Conservation (phyloP, 2,797 vertebrate genomes). For the Smutsia gigantea region DNA sequence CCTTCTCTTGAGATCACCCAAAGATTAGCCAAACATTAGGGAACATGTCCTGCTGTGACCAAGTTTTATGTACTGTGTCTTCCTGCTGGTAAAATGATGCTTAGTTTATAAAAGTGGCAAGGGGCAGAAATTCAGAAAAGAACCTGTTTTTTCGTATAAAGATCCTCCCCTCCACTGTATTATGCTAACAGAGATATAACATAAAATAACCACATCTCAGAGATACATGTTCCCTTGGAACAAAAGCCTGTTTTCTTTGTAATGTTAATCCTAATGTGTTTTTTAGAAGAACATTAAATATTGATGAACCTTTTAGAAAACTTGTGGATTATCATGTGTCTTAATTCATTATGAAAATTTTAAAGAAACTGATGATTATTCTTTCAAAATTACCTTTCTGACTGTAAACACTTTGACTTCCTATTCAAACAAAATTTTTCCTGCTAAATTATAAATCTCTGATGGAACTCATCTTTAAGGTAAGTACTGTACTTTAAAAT, state of each 20-base stretch:
- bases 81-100: slow-evolving; percentile 41
- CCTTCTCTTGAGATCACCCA: slow-evolving; percentile 32
- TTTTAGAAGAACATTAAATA: slow-evolving; percentile 75
- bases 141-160: slow-evolving; percentile 28
- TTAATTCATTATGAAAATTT: slow-evolving; percentile 61
- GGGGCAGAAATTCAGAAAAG: background rate
- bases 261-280: slow-evolving; percentile 55
- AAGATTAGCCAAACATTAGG: slow-evolving; percentile 56
- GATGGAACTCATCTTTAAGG: background rate
- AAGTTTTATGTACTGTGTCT: slow-evolving; percentile 24
- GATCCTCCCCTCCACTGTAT: background rate
- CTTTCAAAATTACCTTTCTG: slow-evolving; percentile 46
- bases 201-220: background rate
- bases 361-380: slow-evolving; percentile 40
- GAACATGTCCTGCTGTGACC: background rate
- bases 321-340: slow-evolving; percentile 49
- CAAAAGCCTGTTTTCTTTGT: slow-evolving; percentile 67
- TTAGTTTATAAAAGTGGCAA: slow-evolving; percentile 35
- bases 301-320: slow-evolving; percentile 65
- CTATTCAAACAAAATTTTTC: background rate
- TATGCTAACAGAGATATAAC: background rate
- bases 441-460: background rate
- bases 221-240: background rate
- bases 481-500: background rate
- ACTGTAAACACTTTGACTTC: slow-evolving; percentile 30